Evolutionary conservation across 2,888 invertebrate genomes (phyloP).

Genomic region (Spilarctia lutea): DNA sequence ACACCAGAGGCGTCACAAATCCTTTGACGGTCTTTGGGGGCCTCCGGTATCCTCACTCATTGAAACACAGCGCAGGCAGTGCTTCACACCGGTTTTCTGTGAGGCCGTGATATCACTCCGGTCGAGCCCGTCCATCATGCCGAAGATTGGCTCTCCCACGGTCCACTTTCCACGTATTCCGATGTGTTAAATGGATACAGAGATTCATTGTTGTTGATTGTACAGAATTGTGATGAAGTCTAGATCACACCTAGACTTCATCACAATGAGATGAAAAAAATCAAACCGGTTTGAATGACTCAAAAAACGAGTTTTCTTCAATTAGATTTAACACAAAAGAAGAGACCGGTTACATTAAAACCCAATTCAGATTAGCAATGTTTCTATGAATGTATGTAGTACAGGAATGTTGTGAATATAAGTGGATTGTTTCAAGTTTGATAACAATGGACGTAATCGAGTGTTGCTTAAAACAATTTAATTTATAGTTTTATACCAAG

Average conservation of each 20-base stretch:
- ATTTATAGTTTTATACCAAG: not conserved
- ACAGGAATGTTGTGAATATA: not conserved
- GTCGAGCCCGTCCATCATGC: too few relatives aligned
- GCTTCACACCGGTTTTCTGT: too few relatives aligned
- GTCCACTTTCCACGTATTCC: not conserved
- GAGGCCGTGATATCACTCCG: too few relatives aligned
- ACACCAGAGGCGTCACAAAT: too few relatives aligned
- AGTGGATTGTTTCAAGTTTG: slow-evolving; percentile 18
- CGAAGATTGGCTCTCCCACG: too few relatives aligned
- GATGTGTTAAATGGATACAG: not conserved
- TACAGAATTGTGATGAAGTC: not conserved
- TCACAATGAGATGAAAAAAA: too few relatives aligned
- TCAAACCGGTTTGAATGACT: slow-evolving; percentile 1
- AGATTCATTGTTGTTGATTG: not conserved
- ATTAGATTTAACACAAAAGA: not conserved
- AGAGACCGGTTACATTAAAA: not conserved
- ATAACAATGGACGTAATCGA: slow-evolving; percentile 42
- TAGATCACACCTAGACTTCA: not conserved
- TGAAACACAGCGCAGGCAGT: too few relatives aligned
- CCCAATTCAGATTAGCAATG: not conserved
- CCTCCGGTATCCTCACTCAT: too few relatives aligned
- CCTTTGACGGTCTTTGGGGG: too few relatives aligned
- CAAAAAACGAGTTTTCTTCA: slow-evolving; percentile 2
- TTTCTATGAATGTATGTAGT: not conserved
- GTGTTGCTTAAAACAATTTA: slow-evolving; percentile 31